phyloP scores from a whole-genome alignment of 2,888 invertebrate species.

The Crossocerus cetratus region DNA sequence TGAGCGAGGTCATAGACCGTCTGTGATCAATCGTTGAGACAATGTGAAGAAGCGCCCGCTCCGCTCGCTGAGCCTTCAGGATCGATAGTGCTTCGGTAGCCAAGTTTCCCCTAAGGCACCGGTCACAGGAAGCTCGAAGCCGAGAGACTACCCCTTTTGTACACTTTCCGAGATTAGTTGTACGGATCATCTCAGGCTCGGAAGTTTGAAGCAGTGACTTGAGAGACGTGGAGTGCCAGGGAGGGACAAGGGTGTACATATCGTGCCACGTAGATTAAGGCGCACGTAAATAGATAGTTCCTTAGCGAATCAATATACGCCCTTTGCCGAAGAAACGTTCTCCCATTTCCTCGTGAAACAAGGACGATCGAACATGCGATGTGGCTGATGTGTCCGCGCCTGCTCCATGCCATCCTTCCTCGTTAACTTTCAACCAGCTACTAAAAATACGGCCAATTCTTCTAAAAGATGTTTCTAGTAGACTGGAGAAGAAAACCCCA shows the following conservation, averaged over 20 bases:
- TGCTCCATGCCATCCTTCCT: constrained; percentile 35
- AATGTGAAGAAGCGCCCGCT: too few relatives aligned
- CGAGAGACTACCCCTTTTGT: too few relatives aligned
- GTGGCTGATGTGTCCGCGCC: constrained; percentile 30
- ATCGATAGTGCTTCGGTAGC: too few relatives aligned
- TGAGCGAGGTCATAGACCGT: neutral
- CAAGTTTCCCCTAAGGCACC: too few relatives aligned
- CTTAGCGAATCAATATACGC: constrained; percentile 27
- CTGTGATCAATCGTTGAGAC: neutral
- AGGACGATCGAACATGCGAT: constrained; percentile 45
- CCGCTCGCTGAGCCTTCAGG: too few relatives aligned
- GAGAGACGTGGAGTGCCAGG: too few relatives aligned
- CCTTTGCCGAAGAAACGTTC: constrained; percentile 24
- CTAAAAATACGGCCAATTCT: constrained; percentile 8
- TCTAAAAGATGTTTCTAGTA: too few relatives aligned
- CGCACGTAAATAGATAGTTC: neutral
- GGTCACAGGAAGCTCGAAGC: neutral
- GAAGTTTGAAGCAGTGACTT: too few relatives aligned
- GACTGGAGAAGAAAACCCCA: too few relatives aligned
- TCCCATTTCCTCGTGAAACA: constrained; percentile 35
- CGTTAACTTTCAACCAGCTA: constrained; percentile 21
- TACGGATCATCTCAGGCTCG: too few relatives aligned
- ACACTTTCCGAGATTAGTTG: too few relatives aligned
- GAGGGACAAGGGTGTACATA: too few relatives aligned
- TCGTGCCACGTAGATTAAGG: neutral